Percentiles rank a stretch among this genome's conserved stretches.
Conservation (phyloP, 2,888 invertebrate species). For the Andrena chrysosceles region DNA sequence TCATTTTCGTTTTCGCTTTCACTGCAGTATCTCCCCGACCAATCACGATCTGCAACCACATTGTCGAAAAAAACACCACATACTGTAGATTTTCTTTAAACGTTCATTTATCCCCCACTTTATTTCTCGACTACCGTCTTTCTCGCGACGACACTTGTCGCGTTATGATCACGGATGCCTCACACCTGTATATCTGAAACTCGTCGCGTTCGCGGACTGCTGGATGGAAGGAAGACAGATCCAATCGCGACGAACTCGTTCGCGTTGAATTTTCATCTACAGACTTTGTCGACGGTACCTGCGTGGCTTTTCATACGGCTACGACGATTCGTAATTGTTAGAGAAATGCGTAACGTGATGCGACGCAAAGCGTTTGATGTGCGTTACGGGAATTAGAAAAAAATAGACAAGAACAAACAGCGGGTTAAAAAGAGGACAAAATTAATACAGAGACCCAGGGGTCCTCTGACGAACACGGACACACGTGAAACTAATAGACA, state of each 20-base stretch:
- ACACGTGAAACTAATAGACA: conserved; percentile 21
- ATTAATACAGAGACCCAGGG: background rate
- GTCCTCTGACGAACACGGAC: background rate
- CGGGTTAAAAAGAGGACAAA: background rate
- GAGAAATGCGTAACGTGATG: background rate
- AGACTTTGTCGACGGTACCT: background rate
- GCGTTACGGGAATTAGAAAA: conserved; percentile 5
- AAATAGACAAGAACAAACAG: background rate
- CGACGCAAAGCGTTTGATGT: background rate
- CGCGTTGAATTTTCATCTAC: conserved; percentile 23
- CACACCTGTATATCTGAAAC: conserved; percentile 62
- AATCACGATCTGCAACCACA: conserved; percentile 79
- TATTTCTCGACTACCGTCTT: conserved; percentile 19
- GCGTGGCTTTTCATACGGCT: background rate
- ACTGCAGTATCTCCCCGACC: conserved; percentile 69
- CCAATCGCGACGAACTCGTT: background rate
- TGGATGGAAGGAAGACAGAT: background rate
- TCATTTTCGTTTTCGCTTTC: conserved; percentile 52
- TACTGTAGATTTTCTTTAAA: conserved; percentile 36
- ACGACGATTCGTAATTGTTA: conserved; percentile 12
- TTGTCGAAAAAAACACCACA: conserved; percentile 76
- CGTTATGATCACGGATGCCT: conserved; percentile 70
- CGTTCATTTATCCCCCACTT: conserved; percentile 12
- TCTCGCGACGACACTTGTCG: conserved; percentile 39
- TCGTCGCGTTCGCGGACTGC: conserved; percentile 33